These are phyloP conservation scores for Drosophila ustulata DNA, from an alignment of 2,888 invertebrate genomes.

Conservation along the genomic window DNA sequence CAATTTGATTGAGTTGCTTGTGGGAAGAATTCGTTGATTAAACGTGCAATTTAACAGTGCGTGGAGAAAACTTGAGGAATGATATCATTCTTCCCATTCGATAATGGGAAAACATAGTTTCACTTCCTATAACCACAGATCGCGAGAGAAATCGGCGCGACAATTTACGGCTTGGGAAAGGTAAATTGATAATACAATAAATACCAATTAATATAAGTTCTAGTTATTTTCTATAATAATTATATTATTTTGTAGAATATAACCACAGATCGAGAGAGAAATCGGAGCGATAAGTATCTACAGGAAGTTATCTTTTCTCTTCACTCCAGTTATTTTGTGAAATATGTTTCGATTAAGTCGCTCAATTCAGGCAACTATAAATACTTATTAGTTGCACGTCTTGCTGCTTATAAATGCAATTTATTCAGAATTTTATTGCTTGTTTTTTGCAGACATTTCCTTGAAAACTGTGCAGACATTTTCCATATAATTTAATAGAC, in stretches of 20 bases:
- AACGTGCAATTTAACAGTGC: slow-evolving; percentile 25
- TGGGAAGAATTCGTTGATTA: slow-evolving; percentile 48
- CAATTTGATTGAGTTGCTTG: slow-evolving; percentile 49
- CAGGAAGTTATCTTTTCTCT: neutral
- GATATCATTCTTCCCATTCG: no score
- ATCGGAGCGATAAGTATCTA: no score
- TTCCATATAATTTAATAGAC: slow-evolving; percentile 29
- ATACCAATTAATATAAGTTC: no score
- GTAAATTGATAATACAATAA: no score
- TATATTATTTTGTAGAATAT: no score
- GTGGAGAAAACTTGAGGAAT: slow-evolving; percentile 2
- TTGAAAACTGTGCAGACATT: slow-evolving; percentile 16
- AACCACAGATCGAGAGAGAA: no score
- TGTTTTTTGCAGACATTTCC: slow-evolving; percentile 5
- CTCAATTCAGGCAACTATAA: neutral
- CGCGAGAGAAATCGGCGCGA: neutral
- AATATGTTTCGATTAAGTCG: neutral
- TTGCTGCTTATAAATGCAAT: neutral
- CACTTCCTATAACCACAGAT: neutral
- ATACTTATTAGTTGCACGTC: neutral
- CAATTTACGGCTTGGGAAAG: neutral
- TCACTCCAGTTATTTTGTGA: neutral
- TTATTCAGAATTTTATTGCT: slow-evolving; percentile 1
- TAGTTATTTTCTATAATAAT: no score
- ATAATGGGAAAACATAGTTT: neutral